These are phyloP conservation scores for Bufotes viridis DNA, from an alignment of 2,797 vertebrate species.

Conservation along the genomic window DNA sequence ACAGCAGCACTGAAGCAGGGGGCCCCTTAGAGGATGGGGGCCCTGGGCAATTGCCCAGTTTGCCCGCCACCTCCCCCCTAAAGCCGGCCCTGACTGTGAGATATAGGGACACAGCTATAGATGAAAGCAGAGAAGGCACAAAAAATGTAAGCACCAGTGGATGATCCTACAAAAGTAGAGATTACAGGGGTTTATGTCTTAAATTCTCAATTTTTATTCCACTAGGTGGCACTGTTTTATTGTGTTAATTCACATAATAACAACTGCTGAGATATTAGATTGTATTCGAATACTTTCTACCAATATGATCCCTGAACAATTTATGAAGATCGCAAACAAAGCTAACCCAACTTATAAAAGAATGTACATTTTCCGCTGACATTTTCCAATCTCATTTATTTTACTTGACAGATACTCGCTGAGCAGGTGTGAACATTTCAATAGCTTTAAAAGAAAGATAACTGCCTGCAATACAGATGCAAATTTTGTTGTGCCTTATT, in stretches of 20 bases:
- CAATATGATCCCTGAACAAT: background rate
- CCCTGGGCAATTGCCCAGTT: too few species aligned
- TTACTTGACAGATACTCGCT: conserved; percentile 23
- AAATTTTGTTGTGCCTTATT: conserved; percentile 40
- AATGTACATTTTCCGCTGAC: conserved; percentile 21
- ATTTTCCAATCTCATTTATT: conserved; percentile 24
- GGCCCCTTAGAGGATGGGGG: too few species aligned
- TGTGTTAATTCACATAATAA: background rate
- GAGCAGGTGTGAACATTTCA: conserved; percentile 35
- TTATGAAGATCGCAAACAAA: background rate
- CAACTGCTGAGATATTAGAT: background rate
- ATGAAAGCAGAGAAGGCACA: too few species aligned
- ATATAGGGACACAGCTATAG: too few species aligned
- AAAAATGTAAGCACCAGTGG: too few species aligned
- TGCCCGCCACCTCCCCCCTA: too few species aligned
- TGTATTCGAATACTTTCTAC: background rate
- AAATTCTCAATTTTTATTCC: background rate
- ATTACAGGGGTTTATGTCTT: background rate
- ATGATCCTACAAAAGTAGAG: too few species aligned
- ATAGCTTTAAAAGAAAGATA: conserved; percentile 32
- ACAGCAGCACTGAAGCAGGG: too few species aligned
- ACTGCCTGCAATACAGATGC: conserved; percentile 31
- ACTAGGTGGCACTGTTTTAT: background rate
- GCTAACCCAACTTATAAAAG: background rate
- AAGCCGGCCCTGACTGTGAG: too few species aligned